Evolutionary conservation across 2,888 invertebrate genomes (phyloP).

Genomic region (Anagyrus pseudococci): DNA sequence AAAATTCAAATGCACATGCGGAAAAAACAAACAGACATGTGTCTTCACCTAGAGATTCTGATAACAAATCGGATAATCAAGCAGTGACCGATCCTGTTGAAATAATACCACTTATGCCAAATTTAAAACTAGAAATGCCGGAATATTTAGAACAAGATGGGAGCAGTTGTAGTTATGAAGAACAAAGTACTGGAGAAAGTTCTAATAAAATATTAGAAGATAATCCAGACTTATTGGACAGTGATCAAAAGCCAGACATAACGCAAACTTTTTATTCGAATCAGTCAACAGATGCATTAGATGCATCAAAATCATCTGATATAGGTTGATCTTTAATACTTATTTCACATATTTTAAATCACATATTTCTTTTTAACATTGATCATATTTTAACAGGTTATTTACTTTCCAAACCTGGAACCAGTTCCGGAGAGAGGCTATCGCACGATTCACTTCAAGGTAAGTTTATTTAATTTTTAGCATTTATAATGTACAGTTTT

Average conservation of each 20-base stretch:
- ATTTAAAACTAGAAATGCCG: conserved; percentile 67
- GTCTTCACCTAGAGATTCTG: conserved; percentile 50
- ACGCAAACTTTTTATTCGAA: conserved; percentile 59
- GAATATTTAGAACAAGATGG: conserved; percentile 65
- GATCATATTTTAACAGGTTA: conserved; percentile 51
- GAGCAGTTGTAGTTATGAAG: conserved; percentile 61
- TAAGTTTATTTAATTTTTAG: conserved; percentile 26
- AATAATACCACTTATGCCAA: conserved; percentile 63
- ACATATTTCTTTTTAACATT: neutral
- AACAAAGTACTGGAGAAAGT: conserved; percentile 55
- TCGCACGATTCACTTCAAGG: conserved; percentile 55
- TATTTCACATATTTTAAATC: neutral
- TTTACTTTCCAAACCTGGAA: conserved; percentile 60
- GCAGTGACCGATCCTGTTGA: conserved; percentile 57
- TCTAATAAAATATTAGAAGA: conserved; percentile 55
- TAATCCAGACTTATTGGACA: conserved; percentile 51
- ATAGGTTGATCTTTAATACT: conserved; percentile 47
- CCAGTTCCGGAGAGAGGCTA: conserved; percentile 57
- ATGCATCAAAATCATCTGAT: conserved; percentile 54
- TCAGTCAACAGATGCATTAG: conserved; percentile 54
- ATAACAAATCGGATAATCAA: conserved; percentile 50
- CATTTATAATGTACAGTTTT: conserved; percentile 16
- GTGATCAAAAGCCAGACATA: conserved; percentile 59
- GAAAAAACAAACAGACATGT: conserved; percentile 51
- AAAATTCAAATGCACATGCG: conserved; percentile 49